Percentiles rank a stretch among this genome's conserved stretches.
These are phyloP conservation scores for Clanis bilineata DNA, from an alignment of 2,888 invertebrate species.

Conservation along the genomic window DNA sequence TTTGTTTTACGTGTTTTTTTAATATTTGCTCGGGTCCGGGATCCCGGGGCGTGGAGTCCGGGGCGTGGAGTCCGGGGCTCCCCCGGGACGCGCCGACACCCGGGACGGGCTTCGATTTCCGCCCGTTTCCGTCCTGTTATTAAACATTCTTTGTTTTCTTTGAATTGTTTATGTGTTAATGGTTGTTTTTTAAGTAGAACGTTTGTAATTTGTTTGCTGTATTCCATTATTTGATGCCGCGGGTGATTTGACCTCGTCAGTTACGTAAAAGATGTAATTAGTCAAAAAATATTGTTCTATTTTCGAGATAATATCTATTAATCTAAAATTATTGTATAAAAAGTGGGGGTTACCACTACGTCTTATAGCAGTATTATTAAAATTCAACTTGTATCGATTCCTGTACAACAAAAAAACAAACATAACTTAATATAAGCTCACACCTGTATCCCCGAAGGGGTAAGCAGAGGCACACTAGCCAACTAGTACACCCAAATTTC, in stretches of 20 bases:
- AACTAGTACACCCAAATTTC: no score
- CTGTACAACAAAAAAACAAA: no score
- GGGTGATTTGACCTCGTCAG: background rate
- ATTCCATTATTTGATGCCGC: background rate
- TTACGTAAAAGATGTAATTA: background rate
- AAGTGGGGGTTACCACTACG: no score
- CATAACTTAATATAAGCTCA: no score
- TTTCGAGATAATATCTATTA: no score
- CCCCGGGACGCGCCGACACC: background rate
- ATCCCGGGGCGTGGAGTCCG: background rate
- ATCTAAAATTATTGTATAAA: no score
- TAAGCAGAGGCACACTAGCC: no score
- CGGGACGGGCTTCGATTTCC: conserved; percentile 17
- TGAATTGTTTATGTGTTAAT: conserved; percentile 14
- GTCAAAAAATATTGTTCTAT: background rate
- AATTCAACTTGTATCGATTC: no score
- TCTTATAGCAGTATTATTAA: no score
- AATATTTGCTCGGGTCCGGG: conserved; percentile 2
- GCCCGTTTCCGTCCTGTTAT: conserved; percentile 15
- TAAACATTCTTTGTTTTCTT: conserved; percentile 13
- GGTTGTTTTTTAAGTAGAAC: background rate
- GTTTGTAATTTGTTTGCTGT: background rate
- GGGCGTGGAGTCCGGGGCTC: background rate
- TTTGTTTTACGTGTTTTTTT: conserved; percentile 2
- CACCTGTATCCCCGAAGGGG: no score